Percentiles rank a stretch among this genome's conserved stretches.
Conservation (phyloP, 2,888 invertebrate genomes). For the Perdita meconis region DNA sequence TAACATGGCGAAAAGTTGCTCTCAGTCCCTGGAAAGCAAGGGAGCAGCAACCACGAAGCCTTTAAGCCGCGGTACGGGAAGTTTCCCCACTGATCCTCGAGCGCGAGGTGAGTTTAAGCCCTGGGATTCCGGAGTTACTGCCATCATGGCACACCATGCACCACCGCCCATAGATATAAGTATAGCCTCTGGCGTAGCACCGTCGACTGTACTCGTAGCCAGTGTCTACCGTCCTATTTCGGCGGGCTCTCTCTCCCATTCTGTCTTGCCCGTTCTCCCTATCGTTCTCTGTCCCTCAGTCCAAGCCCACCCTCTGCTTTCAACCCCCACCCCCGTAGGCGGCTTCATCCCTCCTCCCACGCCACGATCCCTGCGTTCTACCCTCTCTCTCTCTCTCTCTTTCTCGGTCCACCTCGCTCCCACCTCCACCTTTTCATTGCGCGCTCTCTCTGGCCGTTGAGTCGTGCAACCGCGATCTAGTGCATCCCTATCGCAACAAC, state of each 20-base stretch:
- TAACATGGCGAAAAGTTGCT: conserved; percentile 83
- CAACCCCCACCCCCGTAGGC: conserved; percentile 52
- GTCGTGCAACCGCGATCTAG: conserved; percentile 78
- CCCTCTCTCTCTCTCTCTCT: conserved; percentile 42
- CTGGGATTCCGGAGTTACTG: conserved; percentile 84
- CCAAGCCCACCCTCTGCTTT: conserved; percentile 55
- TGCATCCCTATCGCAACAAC: conserved; percentile 82
- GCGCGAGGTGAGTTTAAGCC: conserved; percentile 80
- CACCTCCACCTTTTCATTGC: conserved; percentile 58
- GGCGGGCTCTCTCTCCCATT: conserved; percentile 36
- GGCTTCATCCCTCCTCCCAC: conserved; percentile 47
- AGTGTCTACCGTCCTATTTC: conserved; percentile 68
- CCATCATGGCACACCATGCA: conserved; percentile 82
- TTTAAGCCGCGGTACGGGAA: conserved; percentile 83
- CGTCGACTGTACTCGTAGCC: conserved; percentile 72
- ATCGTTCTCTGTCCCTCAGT: conserved; percentile 45
- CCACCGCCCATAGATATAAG: conserved; percentile 78
- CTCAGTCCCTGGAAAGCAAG: conserved; percentile 75
- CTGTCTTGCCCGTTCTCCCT: conserved; percentile 40
- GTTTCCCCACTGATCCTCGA: conserved; percentile 84
- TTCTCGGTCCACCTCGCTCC: conserved; percentile 49
- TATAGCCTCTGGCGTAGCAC: conserved; percentile 67
- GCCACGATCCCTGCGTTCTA: conserved; percentile 37
- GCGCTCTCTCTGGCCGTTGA: conserved; percentile 61
- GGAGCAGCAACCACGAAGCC: conserved; percentile 83